A percentile compares a stretch with the other conserved stretches of the same genome.
These are phyloP conservation scores for Corynorhinus townsendii DNA, from an alignment of 2,113 vertebrate species.

Conservation along the genomic window DNA sequence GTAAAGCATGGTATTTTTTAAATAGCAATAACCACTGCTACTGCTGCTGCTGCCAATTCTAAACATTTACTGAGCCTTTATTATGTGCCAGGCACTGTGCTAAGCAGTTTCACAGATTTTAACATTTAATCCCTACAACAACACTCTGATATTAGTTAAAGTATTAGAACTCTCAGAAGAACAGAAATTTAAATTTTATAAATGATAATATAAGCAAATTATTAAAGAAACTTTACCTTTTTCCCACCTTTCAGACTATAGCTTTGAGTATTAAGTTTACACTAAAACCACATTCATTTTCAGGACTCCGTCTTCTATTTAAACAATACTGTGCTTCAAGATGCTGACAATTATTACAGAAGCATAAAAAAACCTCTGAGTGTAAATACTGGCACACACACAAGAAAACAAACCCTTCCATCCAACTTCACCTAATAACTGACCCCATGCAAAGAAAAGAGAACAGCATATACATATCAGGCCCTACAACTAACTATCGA, in stretches of 20 bases:
- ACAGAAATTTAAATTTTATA: slow-evolving; percentile 28
- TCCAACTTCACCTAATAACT: neutral
- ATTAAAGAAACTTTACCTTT: neutral
- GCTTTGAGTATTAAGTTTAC: slow-evolving; percentile 14
- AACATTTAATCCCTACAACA: neutral
- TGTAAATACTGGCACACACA: fast-evolving
- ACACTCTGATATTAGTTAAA: neutral
- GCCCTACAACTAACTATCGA: neutral
- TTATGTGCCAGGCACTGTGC: neutral
- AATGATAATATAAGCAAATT: slow-evolving; percentile 28
- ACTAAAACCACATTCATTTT: slow-evolving; percentile 18
- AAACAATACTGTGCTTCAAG: neutral
- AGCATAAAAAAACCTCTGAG: slow-evolving; percentile 2
- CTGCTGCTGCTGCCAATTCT: neutral
- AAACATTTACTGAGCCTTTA: slow-evolving; percentile 15
- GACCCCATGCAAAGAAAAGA: neutral
- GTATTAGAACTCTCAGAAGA: neutral
- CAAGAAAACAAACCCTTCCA: neutral
- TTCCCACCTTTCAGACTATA: slow-evolving; percentile 12
- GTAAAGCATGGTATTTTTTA: neutral
- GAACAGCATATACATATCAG: neutral
- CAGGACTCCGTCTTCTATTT: slow-evolving; percentile 20
- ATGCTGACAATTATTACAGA: neutral
- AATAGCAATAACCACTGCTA: neutral
- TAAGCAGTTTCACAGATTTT: neutral